Conservation (phyloP, 2,113 vertebrate species). For the Coturnix japonica region DNA sequence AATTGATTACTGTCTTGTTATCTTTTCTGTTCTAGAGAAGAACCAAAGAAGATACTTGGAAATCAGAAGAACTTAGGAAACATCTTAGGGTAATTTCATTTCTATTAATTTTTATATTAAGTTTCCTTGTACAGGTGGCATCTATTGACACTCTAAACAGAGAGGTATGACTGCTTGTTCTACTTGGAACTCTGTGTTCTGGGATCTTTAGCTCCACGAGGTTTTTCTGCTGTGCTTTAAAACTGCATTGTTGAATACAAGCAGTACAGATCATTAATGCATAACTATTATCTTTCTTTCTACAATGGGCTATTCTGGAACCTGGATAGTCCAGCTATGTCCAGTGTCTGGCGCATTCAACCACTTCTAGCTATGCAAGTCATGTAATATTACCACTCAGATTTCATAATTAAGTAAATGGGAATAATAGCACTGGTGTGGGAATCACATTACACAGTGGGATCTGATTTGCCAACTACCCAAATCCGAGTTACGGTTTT, state of each 20-base stretch:
- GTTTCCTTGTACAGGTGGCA: neutral
- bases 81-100: constrained; percentile 81
- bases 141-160: neutral
- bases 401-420: neutral
- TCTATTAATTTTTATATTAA: neutral
- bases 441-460: neutral
- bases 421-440: neutral
- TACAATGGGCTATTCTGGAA: neutral
- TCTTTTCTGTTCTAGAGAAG: constrained; percentile 78
- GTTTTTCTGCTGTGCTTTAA: neutral
- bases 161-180: neutral
- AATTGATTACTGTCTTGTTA: neutral
- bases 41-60: constrained; percentile 96
- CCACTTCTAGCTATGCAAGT: neutral
- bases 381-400: too few species aligned
- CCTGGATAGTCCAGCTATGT: neutral
- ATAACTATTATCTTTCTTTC: neutral
- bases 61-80: constrained; percentile 86
- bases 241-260: neutral
- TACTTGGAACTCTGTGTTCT: neutral
- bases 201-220: neutral
- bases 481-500: neutral
- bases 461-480: neutral
- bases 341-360: neutral
- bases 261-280: neutral